These are phyloP conservation scores for Rousettus madagascariensis DNA, from an alignment of 2,797 vertebrate genomes.

Conservation along the genomic window DNA sequence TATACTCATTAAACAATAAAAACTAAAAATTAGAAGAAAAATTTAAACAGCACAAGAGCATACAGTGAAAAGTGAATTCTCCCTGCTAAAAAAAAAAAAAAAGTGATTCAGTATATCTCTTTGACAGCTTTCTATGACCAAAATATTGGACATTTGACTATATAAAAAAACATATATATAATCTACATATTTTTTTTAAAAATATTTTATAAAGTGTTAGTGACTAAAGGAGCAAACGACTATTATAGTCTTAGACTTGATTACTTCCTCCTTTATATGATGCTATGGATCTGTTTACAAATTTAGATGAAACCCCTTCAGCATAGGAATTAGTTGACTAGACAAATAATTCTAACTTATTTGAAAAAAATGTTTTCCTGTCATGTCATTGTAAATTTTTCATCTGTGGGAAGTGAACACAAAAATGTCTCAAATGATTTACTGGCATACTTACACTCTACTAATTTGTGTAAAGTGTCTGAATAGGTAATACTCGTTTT, in stretches of 20 bases:
- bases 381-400: background rate
- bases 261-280: background rate
- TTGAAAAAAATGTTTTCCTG: background rate
- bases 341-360: background rate
- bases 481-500: background rate
- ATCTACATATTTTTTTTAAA: background rate
- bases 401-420: background rate
- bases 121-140: background rate
- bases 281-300: background rate
- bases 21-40: background rate
- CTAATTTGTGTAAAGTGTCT: background rate
- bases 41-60: background rate
- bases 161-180: background rate
- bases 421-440: background rate
- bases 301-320: background rate
- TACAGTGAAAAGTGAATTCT: background rate
- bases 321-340: background rate
- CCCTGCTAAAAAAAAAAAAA: background rate
- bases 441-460: background rate
- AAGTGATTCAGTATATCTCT: background rate
- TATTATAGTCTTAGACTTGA: background rate
- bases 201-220: background rate
- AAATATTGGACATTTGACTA: background rate
- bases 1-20: background rate
- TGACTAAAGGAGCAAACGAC: background rate